These are phyloP conservation scores for Drosophila rubida DNA, from an alignment of 2,888 invertebrate genomes.

Conservation along the genomic window DNA sequence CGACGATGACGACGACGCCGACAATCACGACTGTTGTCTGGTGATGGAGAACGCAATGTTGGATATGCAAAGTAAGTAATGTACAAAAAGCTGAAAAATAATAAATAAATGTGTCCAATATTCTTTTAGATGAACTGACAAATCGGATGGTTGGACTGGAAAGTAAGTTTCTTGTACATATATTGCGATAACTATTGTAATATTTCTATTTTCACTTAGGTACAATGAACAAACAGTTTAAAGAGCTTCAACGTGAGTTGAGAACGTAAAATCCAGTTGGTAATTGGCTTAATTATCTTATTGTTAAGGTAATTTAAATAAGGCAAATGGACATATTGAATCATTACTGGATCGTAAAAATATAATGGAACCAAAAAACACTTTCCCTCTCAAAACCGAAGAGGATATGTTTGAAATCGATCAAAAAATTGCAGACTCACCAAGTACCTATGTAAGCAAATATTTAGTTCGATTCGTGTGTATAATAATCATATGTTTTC, in stretches of 20 bases:
- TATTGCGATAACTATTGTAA: neutral
- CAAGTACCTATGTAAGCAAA: neutral
- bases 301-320: neutral
- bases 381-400: neutral
- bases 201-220: neutral
- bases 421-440: neutral
- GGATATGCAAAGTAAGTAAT: neutral
- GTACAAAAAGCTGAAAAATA: neutral
- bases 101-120: neutral
- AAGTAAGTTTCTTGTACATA: neutral
- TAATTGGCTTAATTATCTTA: neutral
- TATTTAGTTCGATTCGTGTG: neutral
- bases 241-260: neutral
- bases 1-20: neutral
- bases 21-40: neutral
- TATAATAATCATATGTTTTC: neutral
- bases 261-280: neutral
- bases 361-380: neutral
- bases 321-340: neutral
- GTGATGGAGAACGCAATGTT: neutral
- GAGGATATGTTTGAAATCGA: neutral
- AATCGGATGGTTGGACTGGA: neutral
- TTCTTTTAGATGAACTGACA: neutral
- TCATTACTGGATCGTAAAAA: neutral
- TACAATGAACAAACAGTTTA: neutral